Evolutionary conservation across 2,797 vertebrate genomes (phyloP), one percentile per base, ranked within the genome.

Genomic region (Lateolabrax maculatus): DNA sequence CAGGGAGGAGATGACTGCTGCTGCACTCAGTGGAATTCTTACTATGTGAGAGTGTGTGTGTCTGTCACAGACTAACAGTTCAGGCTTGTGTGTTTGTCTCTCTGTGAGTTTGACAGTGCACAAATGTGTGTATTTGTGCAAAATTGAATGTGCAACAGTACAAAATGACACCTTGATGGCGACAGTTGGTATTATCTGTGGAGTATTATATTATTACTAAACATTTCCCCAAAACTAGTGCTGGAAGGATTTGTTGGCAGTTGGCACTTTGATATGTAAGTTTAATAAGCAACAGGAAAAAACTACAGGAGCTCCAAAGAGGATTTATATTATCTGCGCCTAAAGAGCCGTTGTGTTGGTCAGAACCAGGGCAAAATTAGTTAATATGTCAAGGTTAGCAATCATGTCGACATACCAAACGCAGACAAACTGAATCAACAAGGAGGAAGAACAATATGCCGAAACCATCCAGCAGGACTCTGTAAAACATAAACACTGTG

Each of bases 21-120:
- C 75, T 89, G 79, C 79, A 86, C 90, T 93, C 84, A 71, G 77
- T 89, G 91, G 93, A 94, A 95, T 94, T 90, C 85, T 86, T 75
- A 65, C 75, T 71, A 31, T 51, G 79, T 70, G 60, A 58, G 41
- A 52, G 51, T 61, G 56, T 76, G 18, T 53, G 57, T 41, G 29
- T 37, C 37, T 56, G 29, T 53, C n/a, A n/a, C n/a, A n/a, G 58
- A 21, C 31, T 16, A 29, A 37, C 13, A 43, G 60, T 71, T 48
- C n/a, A n/a, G 23, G 27, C 36, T 31, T 49, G 31, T 39, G 52
- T 55, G 25, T 76, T 39, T 74, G 70, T 65, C 34, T 84, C 25
- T 63, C 13, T 77, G 41, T 61, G 61, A 25, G 43, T 63, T 53
- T 52, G 13, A 46, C 25, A 49, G 48, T 58, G 25, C 57, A 70